Conservation (phyloP, 1,140 invertebrate genomes). For the Aphelenchoides besseyi region DNA sequence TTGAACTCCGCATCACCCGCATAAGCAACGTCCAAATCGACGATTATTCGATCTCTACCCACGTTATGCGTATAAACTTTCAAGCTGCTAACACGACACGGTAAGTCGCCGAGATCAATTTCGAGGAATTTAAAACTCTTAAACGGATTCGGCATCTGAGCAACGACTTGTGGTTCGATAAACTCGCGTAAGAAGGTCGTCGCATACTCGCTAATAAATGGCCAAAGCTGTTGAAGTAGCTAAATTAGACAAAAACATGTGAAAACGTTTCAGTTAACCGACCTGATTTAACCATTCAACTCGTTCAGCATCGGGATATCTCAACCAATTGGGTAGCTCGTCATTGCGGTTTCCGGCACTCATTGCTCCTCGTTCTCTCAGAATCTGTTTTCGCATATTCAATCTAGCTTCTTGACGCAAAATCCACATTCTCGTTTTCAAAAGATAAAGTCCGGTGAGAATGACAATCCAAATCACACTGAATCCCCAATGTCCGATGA, state of each 20-base stretch:
- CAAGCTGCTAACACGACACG: constrained; percentile 55
- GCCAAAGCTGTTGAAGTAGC: constrained; percentile 59
- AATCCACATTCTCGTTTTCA: constrained; percentile 33
- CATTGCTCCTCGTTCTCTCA: constrained; percentile 45
- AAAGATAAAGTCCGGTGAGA: constrained; percentile 43
- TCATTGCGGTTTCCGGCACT: constrained; percentile 31
- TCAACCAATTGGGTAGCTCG: constrained; percentile 59
- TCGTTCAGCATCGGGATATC: constrained; percentile 61
- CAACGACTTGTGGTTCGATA: constrained; percentile 59
- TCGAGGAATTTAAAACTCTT: constrained; percentile 61
- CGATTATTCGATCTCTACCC: constrained; percentile 58
- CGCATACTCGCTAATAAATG: constrained; percentile 58
- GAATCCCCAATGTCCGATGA: constrained; percentile 43
- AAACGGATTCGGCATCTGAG: constrained; percentile 61
- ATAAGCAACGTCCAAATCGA: constrained; percentile 62
- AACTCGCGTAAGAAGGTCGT: constrained; percentile 56
- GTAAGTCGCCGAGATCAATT: constrained; percentile 53
- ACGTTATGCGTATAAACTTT: constrained; percentile 62
- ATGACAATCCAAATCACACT: constrained; percentile 55
- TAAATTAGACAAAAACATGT: constrained; percentile 26
- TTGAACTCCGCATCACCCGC: constrained; percentile 60
- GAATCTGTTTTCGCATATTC: constrained; percentile 42
- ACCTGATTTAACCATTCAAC: constrained; percentile 63
- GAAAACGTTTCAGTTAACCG: background rate
- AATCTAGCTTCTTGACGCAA: constrained; percentile 29